Base-by-base conservation (phyloP, 2,113 vertebrate genomes). In the Malurus elegans region DNA sequence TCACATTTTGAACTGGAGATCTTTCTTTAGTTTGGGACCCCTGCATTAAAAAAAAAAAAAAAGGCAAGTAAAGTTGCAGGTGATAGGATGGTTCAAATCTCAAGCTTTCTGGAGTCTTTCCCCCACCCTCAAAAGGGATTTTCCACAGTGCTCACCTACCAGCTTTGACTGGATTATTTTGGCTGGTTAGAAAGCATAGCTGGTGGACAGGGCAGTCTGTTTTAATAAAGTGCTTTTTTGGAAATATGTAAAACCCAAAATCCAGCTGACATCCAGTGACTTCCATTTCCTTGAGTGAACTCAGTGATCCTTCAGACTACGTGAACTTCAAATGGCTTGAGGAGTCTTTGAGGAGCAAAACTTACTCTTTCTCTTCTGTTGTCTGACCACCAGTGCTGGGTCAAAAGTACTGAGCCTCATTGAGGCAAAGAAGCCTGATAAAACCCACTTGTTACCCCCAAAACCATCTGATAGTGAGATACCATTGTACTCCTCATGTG, bases 1-100 rank as follows among this genome's bases (percentile, higher is more conserved):
- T 93, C 40, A 38, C 42, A 19, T 88, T 92, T 84, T 91, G 50
- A 23, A n/a, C 57, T 25, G 7, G 62, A 51, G 19, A 45, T 53
- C 42, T 88, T 95, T 51, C 12, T 82, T 87, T 79, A 75, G 23
- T 92, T 34, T 81, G 76, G 32, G n/a, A 90, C 62, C 36, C 34
- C 12, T 61, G 25, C 56, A 45, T 67, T 7, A 1, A 50, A 48
- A 92, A 82, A 70, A 83, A 42, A 66, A n/a, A n/a, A 53, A 62
- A 10, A 26, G n/a, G 18, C 70, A 88, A 87, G 44, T 40, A 74
- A 91, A 95, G 53, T 76, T 82, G 19, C 38, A 60, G 28, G 32
- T 66, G 51, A 26, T 16, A 6, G 29, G 36, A 31, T 78, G 73
- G 26, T 28, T 36, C 12, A 6, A 48, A 54, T 64, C 25, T 76